Evolutionary conservation across 2,888 invertebrate species (phyloP).

Genomic region (Stomorhina lunata): DNA sequence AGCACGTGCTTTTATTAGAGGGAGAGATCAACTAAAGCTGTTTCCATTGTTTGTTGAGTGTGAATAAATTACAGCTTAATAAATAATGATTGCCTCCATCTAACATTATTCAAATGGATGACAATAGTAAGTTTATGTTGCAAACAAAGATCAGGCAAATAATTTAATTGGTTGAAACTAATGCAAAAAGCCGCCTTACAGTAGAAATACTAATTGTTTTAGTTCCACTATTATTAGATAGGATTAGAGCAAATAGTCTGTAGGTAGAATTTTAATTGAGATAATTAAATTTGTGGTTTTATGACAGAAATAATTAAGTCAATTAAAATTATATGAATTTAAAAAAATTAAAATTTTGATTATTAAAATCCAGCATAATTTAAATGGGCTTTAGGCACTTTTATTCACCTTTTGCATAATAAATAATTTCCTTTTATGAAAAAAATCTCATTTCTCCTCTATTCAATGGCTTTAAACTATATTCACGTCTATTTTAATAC

Average conservation of each 20-base stretch:
- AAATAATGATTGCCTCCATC: neutral
- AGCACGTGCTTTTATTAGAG: constrained; percentile 34
- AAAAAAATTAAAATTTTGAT: too few species aligned
- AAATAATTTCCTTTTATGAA: too few species aligned
- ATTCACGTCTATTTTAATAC: neutral
- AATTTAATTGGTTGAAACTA: neutral
- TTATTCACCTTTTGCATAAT: too few species aligned
- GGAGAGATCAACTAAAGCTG: neutral
- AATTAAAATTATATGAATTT: too few species aligned
- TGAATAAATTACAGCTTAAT: constrained; percentile 17
- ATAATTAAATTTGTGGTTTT: neutral
- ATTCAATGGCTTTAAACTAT: neutral
- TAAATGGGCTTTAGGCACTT: too few species aligned
- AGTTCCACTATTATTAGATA: neutral
- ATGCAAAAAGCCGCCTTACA: neutral
- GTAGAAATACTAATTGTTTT: neutral
- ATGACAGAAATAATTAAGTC: too few species aligned
- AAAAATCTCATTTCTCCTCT: too few species aligned
- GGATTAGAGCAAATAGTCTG: too few species aligned
- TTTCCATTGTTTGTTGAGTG: neutral
- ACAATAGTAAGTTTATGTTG: neutral
- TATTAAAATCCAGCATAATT: too few species aligned
- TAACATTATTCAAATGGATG: neutral
- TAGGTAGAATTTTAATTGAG: neutral
- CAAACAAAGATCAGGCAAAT: neutral